phyloP scores from a whole-genome alignment of 2,113 vertebrate genomes.

The Cavia aperea region DNA sequence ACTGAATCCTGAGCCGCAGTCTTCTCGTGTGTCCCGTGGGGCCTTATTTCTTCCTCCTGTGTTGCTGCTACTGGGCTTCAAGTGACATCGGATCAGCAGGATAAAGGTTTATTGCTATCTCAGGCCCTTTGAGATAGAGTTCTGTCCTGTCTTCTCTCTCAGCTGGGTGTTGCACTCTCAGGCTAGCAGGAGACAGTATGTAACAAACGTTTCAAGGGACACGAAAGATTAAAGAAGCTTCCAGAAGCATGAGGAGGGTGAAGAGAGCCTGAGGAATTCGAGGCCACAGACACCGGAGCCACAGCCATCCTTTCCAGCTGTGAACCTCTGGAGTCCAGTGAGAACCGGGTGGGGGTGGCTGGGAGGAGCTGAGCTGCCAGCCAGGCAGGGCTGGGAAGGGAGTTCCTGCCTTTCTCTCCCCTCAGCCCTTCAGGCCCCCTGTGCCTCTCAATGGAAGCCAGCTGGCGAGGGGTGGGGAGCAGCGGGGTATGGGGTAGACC shows the following conservation, averaged over 20 bases:
- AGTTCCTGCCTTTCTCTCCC: not conserved
- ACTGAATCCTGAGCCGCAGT: not conserved
- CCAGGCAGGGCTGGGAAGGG: not conserved
- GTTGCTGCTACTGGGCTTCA: not conserved
- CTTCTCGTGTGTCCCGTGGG: not conserved
- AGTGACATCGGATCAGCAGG: not conserved
- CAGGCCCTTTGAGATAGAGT: not conserved
- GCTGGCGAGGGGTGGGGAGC: not conserved
- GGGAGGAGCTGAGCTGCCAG: not conserved
- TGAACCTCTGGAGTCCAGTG: not conserved
- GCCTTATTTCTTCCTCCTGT: not conserved
- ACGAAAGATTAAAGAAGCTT: not conserved
- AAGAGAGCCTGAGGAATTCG: not conserved
- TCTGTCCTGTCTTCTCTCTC: not conserved
- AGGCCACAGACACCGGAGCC: not conserved
- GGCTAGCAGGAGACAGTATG: not conserved
- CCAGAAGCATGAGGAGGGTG: not conserved
- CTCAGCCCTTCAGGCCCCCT: not conserved
- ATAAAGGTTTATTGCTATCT: not conserved
- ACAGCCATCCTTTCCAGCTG: not conserved
- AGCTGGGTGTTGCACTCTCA: not conserved
- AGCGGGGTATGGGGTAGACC: not conserved
- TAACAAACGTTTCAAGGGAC: not conserved
- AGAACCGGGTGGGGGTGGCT: not conserved
- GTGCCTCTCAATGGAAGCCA: not conserved